Evolutionary conservation across 2,797 vertebrate genomes (phyloP).

Genomic region (Halcyon badia): DNA sequence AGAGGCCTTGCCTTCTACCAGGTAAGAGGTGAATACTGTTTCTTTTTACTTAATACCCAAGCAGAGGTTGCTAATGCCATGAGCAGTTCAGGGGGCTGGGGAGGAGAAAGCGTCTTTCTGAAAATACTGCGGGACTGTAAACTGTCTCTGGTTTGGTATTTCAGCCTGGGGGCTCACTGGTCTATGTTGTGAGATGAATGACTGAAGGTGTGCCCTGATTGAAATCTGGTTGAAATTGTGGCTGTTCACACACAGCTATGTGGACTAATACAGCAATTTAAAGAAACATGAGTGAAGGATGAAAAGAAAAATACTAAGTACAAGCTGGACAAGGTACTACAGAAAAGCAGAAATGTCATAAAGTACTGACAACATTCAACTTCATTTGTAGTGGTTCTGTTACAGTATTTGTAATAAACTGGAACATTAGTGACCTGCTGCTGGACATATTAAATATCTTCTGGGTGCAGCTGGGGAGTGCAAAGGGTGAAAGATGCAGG

Average conservation of each 20-base stretch:
- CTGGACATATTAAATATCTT: rapidly evolving
- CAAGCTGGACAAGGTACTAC: background rate
- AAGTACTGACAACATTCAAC: background rate
- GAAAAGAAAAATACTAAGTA: background rate
- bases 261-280: background rate
- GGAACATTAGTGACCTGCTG: background rate
- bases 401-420: no score
- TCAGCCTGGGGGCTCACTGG: background rate
- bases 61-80: background rate
- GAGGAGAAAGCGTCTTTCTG: background rate
- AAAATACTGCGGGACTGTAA: rapidly evolving
- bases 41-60: background rate
- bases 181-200: background rate
- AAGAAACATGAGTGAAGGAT: background rate
- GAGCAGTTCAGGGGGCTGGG: background rate
- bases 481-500: background rate
- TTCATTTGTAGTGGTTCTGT: no score
- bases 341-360: background rate
- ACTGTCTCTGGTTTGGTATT: background rate
- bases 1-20: background rate
- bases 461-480: background rate
- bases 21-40: background rate
- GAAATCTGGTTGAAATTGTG: background rate
- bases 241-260: rapidly evolving
- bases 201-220: background rate